Evolutionary conservation across 2,888 invertebrate species (phyloP).

Genomic region (Sisyra nigra): DNA sequence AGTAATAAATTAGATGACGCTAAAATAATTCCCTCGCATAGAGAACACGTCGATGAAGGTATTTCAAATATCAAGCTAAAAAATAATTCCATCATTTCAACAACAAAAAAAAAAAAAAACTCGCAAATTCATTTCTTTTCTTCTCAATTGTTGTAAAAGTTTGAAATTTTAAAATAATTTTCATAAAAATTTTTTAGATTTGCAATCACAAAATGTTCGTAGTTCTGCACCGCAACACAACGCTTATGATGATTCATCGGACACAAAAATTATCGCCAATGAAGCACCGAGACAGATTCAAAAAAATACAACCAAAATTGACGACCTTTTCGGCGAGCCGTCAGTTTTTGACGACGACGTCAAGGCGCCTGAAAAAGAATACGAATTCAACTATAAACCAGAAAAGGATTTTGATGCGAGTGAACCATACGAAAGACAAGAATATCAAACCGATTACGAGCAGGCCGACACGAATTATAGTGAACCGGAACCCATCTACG

Average conservation of each 20-base stretch:
- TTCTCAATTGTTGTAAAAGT: neutral
- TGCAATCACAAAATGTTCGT: neutral
- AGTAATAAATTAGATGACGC: constrained; percentile 20
- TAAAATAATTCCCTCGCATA: neutral
- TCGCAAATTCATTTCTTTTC: neutral
- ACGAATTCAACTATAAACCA: neutral
- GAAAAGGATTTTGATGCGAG: neutral
- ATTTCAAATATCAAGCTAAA: neutral
- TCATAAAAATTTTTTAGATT: neutral
- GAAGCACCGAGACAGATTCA: neutral
- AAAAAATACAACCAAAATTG: neutral
- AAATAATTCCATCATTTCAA: no score
- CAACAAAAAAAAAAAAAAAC: no score
- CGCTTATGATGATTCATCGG: neutral
- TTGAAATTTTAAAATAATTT: neutral
- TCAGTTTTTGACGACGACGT: neutral
- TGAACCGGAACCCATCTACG: neutral
- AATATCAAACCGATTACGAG: neutral
- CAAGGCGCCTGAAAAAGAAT: no score
- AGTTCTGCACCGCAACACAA: neutral
- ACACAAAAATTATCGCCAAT: neutral
- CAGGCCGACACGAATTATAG: neutral
- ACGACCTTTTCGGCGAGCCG: neutral
- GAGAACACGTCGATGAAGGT: constrained; percentile 2
- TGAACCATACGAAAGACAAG: neutral